Evolutionary conservation across 2,113 vertebrate genomes (phyloP), one percentile per base, ranked within the genome.

Genomic region (Pygoscelis adeliae): DNA sequence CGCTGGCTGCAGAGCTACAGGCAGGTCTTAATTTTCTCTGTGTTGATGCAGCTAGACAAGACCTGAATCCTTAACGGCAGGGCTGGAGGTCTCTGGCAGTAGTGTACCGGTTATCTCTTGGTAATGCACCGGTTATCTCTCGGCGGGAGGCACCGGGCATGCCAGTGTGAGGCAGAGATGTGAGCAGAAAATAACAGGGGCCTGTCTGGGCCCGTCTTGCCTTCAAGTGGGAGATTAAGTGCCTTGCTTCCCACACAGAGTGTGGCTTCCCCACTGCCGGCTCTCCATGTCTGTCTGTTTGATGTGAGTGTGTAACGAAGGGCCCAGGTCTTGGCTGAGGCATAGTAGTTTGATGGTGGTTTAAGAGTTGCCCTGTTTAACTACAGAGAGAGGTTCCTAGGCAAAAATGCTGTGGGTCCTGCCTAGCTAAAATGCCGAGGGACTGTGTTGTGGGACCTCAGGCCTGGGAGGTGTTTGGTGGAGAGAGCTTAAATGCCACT

Each of bases 151-250:
- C 67, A 80, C 52, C 1, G 11, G 52, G 50, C 42, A 20, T 52
- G 66, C 76, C 1, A 5, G 53, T 34, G 78, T 15, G 44, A 78
- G 70, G 89, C 53, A 47, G 83, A 76, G 91, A 72, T 90, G 49
- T 0, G 19, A 86, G 87, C 13, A 32, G 79, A 53, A 49, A 73
- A 72, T 93, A 72, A 73, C 30, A 55, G 67, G 58, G 66, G 46
- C 94, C 92, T 96, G 94, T 72, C 91, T 66, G 67, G 88, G 80
- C 95, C 83, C 4, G 79, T 77, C 65, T 86, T 56, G 62, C 53
- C 55, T 84, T 67, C 87, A 5, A 40, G 44, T 22, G 7, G 73
- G 78, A 38, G 74, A 53, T 92, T 40, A 90, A 69, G 80, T 55
- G 19, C 49, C 53, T 69, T n/a, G 47, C 85, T 88, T 71, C 92